Evolutionary conservation across 1,140 invertebrate genomes (phyloP).

Genomic region (Zaprionus ornatus): DNA sequence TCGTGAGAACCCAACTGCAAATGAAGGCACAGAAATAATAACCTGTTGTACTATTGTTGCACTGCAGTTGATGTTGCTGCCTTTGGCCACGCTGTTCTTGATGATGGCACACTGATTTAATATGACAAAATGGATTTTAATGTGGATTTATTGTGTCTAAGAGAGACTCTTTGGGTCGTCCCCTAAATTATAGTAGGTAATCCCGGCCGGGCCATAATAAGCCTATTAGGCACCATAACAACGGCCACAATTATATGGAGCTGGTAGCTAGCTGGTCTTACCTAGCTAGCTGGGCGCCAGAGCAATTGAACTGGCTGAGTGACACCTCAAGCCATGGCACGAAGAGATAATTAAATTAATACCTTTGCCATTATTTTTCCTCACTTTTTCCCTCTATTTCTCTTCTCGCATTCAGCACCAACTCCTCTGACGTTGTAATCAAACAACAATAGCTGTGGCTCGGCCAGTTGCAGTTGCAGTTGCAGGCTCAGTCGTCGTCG

Average conservation of each 20-base stretch:
- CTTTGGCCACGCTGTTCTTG: constrained; percentile 23
- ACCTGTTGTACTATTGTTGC: constrained; percentile 2
- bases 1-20: neutral
- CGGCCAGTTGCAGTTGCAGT: neutral
- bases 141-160: constrained; percentile 42
- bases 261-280: neutral
- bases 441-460: constrained; percentile 8
- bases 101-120: constrained; percentile 38
- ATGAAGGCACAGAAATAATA: constrained; percentile 7
- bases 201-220: constrained; percentile 29
- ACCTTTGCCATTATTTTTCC: constrained; percentile 48
- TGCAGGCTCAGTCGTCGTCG: neutral
- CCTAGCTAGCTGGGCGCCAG: constrained; percentile 11
- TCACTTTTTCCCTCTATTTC: constrained; percentile 6
- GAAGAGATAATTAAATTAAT: constrained; percentile 62
- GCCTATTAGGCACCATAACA: constrained; percentile 59
- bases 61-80: neutral
- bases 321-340: constrained; percentile 52
- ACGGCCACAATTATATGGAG: constrained; percentile 44
- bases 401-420: neutral
- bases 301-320: constrained; percentile 43
- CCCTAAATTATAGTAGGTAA: constrained; percentile 33
- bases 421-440: constrained; percentile 6
- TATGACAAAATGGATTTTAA: constrained; percentile 49
- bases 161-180: constrained; percentile 3